Evolutionary conservation across 2,797 vertebrate species (phyloP).

Genomic region (Tangara arthus): DNA sequence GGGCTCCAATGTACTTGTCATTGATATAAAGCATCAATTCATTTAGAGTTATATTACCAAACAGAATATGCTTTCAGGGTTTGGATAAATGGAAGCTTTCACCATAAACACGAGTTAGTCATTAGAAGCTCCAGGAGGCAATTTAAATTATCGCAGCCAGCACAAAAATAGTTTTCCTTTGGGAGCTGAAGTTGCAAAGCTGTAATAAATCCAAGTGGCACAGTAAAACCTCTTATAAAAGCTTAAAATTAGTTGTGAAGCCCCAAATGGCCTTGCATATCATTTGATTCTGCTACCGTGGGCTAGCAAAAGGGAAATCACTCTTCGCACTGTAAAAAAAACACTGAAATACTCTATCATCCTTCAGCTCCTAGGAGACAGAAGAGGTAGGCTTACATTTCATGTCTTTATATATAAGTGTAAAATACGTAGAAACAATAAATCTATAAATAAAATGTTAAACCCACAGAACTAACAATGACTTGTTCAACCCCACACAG

Average conservation of each 20-base stretch:
- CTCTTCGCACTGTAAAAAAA: not conserved
- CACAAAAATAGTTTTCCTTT: constrained; percentile 6
- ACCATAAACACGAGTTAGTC: not conserved
- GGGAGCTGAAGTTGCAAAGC: not conserved
- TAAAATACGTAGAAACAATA: not conserved
- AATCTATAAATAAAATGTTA: not conserved
- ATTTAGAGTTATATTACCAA: not conserved
- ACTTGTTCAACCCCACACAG: not conserved
- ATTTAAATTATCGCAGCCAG: not conserved
- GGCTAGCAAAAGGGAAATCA: not conserved
- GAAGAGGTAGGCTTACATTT: not conserved
- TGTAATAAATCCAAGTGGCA: not conserved
- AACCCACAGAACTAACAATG: not conserved
- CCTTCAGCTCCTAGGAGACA: not conserved
- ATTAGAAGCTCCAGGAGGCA: constrained; percentile 3
- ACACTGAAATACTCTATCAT: not conserved
- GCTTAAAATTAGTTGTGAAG: constrained; percentile 25
- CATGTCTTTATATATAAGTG: not conserved
- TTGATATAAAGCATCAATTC: not conserved
- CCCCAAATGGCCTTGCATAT: not conserved
- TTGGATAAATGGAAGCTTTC: not conserved
- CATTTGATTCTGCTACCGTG: not conserved
- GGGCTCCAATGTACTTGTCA: not conserved
- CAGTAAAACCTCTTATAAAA: not conserved
- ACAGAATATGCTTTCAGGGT: not conserved